These are phyloP conservation scores for Cercocebus atys DNA, from an alignment of 2,113 vertebrate genomes.

Conservation along the genomic window DNA sequence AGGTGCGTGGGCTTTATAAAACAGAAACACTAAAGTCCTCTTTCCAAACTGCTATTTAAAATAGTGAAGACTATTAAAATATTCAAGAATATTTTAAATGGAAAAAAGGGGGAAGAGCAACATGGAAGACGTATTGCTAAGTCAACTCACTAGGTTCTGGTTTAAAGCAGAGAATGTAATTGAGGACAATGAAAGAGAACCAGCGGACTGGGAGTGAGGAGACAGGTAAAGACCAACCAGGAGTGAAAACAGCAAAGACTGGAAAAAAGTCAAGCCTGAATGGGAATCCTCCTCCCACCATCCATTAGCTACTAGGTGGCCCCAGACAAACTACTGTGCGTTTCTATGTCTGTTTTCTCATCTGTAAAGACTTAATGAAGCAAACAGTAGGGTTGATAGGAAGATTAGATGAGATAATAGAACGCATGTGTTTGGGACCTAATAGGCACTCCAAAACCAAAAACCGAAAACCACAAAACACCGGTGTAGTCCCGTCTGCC, in stretches of 20 bases:
- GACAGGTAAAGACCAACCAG: neutral
- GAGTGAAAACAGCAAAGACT: neutral
- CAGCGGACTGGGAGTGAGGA: rapidly evolving
- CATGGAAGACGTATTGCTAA: neutral
- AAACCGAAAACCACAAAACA: neutral
- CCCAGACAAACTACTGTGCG: neutral
- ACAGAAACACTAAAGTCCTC: neutral
- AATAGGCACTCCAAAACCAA: neutral
- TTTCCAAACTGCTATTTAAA: neutral
- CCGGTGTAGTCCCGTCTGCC: neutral
- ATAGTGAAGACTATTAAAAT: neutral
- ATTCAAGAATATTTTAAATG: neutral
- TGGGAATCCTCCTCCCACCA: neutral
- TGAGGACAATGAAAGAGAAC: neutral
- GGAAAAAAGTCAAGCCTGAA: neutral
- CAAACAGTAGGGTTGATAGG: neutral
- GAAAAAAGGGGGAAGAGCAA: neutral
- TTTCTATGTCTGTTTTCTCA: neutral
- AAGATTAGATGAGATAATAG: neutral
- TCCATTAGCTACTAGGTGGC: neutral
- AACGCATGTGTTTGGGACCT: neutral
- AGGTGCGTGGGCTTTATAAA: rapidly evolving
- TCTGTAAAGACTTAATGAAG: too few species aligned
- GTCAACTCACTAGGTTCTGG: neutral
- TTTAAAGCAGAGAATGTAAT: rapidly evolving